Evolutionary conservation across 2,888 invertebrate species (phyloP).

Genomic region (Drosophila suboccidentalis): DNA sequence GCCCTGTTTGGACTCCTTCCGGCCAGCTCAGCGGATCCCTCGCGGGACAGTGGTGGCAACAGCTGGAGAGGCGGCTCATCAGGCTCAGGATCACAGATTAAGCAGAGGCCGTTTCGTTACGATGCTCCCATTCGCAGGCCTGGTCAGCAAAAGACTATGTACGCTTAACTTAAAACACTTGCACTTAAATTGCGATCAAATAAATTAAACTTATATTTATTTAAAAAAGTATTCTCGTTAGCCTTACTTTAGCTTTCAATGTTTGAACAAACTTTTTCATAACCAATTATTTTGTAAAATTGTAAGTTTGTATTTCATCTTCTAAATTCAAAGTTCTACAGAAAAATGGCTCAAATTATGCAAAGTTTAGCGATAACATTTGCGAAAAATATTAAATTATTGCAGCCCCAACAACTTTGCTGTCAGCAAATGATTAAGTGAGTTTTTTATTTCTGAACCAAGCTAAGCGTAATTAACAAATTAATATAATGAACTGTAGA

Average conservation of each 20-base stretch:
- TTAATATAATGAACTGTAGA: conserved; percentile 10
- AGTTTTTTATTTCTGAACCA: conserved; percentile 8
- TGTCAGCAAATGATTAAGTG: conserved; percentile 38
- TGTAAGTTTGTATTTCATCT: neutral
- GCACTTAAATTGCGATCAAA: conserved; percentile 12
- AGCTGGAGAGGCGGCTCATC: conserved; percentile 41
- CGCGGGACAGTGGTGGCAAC: conserved; percentile 53
- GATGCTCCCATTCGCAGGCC: conserved; percentile 58
- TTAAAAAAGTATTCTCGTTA: neutral
- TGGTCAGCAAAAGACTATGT: conserved; percentile 53
- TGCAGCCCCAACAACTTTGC: conserved; percentile 25
- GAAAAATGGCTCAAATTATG: conserved; percentile 28
- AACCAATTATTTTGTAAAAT: neutral
- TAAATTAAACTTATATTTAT: conserved; percentile 15
- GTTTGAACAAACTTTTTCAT: neutral
- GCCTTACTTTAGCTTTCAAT: conserved; percentile 35
- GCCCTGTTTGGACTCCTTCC: conserved; percentile 28
- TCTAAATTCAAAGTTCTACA: conserved; percentile 34
- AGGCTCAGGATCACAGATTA: conserved; percentile 6
- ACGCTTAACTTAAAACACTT: conserved; percentile 47
- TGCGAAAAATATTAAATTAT: conserved; percentile 12
- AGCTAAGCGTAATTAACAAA: neutral
- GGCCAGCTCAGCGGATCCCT: conserved; percentile 30
- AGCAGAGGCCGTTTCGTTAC: conserved; percentile 47
- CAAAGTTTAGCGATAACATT: neutral